Base-by-base conservation (phyloP, 2,113 vertebrate genomes). In the Carollia perspicillata region DNA sequence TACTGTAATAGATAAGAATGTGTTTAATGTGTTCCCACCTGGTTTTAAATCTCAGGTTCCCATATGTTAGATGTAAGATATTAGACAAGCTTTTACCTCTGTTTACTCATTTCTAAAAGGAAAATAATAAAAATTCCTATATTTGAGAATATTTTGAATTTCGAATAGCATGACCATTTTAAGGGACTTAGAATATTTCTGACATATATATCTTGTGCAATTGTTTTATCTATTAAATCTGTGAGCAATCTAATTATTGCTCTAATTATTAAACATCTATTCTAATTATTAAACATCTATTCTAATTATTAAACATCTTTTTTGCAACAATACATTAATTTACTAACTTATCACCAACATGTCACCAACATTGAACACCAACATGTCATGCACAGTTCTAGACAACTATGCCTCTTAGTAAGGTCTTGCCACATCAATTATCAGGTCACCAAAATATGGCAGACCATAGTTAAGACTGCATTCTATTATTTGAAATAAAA, bases 381-480 rank as follows among this genome's bases (percentile, higher is more conserved):
- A 40, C 3, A 17, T 23, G 18, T 53, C 35, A 88, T 7, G 14
- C 7, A 23, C 16, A 42, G 6, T 33, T n/a, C 8, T 30, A 42
- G 28, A n/a, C 4, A 58, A 6, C 10, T 40, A 55, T 8, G 7
- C 3, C 3, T 89, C n/a, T 30, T 13, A 58, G 13, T 26, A 81
- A 71, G 6, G 2, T 88, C 53, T 83, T 77, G 28, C 35, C 2
- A 53, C 14, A 65, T 84, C 20, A 18, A 0, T 85, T 91, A 12
- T 44, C 16, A 71, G 13, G 7, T 60, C 14, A 1, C 6, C 30
- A 37, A 92, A 85, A 84, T 44, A 35, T 44, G 69, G 23, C 12
- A n/a, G n/a, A n/a, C n/a, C n/a, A 37, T 26, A 47, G 1, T 20
- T 20, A 42, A 23, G 26, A 53, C 14, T 84, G n/a, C 0, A 3